Conservation (phyloP, 2,797 vertebrate genomes). For the Pogonophryne albipinna region DNA sequence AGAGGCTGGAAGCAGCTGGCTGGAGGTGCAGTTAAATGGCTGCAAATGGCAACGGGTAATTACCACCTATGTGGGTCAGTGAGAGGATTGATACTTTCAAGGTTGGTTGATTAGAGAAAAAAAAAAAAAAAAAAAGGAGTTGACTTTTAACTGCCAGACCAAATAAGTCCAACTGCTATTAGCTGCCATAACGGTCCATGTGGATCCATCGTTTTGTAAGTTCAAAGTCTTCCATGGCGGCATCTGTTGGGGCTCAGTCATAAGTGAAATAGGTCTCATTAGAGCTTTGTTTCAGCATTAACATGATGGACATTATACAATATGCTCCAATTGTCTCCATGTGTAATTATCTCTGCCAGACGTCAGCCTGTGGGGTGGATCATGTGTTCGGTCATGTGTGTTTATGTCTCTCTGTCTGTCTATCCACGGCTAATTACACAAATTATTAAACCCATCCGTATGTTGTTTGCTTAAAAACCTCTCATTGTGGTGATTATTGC, state of each 20-base stretch:
- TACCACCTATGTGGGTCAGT: slow-evolving; percentile 27
- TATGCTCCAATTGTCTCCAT: background rate
- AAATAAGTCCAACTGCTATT: background rate
- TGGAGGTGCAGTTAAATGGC: slow-evolving; percentile 26
- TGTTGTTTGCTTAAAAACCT: too few species aligned
- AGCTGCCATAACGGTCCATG: background rate
- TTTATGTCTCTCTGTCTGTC: too few species aligned
- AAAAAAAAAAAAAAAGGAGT: background rate
- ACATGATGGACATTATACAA: background rate
- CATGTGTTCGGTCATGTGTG: too few species aligned
- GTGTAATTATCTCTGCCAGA: too few species aligned
- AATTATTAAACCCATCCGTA: too few species aligned
- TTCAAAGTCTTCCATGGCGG: background rate
- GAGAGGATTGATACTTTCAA: slow-evolving; percentile 27
- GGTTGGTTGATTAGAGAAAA: slow-evolving; percentile 40
- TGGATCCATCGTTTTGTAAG: background rate
- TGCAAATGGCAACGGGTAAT: slow-evolving; percentile 21
- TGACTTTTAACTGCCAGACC: background rate
- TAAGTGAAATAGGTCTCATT: background rate
- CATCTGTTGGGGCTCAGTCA: background rate
- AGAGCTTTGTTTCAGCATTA: background rate
- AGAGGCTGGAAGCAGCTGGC: slow-evolving; percentile 19
- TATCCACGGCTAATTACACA: too few species aligned
- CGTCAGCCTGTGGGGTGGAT: too few species aligned
- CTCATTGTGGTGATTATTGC: too few species aligned